These are phyloP conservation scores for Athene noctua DNA, from an alignment of 2,113 vertebrate genomes.

Conservation along the genomic window DNA sequence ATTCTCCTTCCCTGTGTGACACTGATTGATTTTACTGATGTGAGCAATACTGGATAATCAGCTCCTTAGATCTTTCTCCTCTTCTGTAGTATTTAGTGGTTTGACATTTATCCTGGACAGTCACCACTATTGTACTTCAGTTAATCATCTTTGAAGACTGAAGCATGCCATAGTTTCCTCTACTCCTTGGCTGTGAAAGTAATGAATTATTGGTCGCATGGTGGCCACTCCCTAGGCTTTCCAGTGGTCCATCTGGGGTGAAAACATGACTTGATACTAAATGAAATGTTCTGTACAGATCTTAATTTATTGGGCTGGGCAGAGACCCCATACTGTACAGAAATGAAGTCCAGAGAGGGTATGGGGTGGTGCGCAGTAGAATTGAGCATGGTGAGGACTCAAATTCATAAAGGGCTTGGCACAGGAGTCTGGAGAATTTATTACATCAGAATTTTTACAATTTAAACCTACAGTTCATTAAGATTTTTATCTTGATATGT, in stretches of 20 bases:
- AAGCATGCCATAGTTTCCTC: neutral
- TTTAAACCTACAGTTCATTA: neutral
- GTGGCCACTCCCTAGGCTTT: neutral
- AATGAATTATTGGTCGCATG: neutral
- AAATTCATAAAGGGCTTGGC: neutral
- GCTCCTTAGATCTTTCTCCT: neutral
- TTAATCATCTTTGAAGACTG: neutral
- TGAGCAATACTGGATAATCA: neutral
- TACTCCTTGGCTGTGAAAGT: neutral
- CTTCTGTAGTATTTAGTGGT: neutral
- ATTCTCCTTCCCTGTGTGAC: neutral
- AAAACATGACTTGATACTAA: neutral
- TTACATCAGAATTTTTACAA: neutral
- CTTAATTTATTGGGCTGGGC: neutral
- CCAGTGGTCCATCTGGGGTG: neutral
- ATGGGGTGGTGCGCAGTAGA: neutral
- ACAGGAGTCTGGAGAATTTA: neutral
- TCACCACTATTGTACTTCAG: neutral
- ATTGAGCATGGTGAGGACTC: neutral
- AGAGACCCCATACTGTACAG: neutral
- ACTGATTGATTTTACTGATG: neutral
- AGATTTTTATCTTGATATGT: neutral
- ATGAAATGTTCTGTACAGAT: neutral
- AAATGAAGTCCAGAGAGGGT: neutral
- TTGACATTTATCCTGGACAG: neutral